Base-by-base conservation (phyloP, 2,797 vertebrate genomes). In the Otolemur crassicaudatus region DNA sequence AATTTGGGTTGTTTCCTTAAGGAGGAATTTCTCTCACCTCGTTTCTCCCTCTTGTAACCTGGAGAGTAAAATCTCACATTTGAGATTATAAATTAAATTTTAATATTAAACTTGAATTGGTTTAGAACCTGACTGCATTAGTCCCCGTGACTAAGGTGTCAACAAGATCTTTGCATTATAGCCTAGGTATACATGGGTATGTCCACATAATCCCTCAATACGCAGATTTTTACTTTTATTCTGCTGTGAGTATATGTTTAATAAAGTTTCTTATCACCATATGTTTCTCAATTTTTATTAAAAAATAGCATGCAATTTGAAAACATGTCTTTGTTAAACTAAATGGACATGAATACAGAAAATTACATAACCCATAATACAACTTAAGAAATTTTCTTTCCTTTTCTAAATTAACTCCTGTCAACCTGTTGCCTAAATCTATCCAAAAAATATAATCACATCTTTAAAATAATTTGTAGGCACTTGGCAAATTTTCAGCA, bases 401-500 rank as follows among this genome's bases (percentile, higher is more conserved):
- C 84, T 95, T 90, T 92, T 98, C 34, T 96, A 65, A 97, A 98
- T 91, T 96, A 95, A 98, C 60, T 95, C 79, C 69, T 98, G 98
- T 98, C 14, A 81, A 96, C 49, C 60, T 98, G 82, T 95, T 98
- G 90, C 93, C 94, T 97, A 95, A 82, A 97, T 97, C 90, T 97
- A 76, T 96, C 87, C 97, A 95, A 96, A 98, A 98, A 97, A 89
- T 97, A 89, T 97, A 98, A 96, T 97, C 91, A 97, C 85, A 90
- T 61, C 90, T 98, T 98, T 97, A 96, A 98, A 97, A 97, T 67
- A 46, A 93, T 98, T 97, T 97, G 85, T 97, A 97, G 97, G 76
- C 95, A 92, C 91, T 97, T 98, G 98, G 97, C 98, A 97, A 91
- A 83, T 97, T 98, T 98, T 98, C 97, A 97, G 76, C 90, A 88